phyloP scores from a whole-genome alignment of 2,113 vertebrate species.

The Trachemys scripta region DNA sequence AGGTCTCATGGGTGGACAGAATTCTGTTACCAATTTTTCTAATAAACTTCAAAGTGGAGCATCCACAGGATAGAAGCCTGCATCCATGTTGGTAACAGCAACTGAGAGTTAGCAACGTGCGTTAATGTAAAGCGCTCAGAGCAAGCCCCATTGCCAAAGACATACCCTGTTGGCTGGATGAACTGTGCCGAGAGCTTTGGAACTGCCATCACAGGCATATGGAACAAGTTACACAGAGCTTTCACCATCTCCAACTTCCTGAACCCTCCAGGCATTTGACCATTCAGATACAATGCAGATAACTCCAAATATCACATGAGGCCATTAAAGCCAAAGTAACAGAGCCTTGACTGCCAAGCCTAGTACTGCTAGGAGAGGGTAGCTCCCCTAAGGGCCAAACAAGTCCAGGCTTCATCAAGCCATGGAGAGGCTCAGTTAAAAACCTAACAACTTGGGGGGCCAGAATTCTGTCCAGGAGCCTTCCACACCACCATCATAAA shows the following conservation, averaged over 20 bases:
- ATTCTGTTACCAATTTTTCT: background rate
- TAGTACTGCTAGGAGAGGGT: background rate
- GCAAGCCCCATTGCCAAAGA: background rate
- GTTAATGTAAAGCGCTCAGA: background rate
- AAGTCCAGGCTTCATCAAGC: background rate
- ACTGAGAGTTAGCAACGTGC: background rate
- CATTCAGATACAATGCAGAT: background rate
- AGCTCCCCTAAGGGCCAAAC: background rate
- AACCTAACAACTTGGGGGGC: background rate
- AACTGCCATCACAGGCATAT: background rate
- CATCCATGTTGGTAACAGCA: background rate
- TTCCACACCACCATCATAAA: background rate
- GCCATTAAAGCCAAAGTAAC: background rate
- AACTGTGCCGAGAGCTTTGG: background rate
- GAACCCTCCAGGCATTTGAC: background rate
- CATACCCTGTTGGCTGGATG: background rate
- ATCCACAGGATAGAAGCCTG: background rate
- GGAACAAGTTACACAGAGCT: background rate
- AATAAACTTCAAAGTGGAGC: background rate
- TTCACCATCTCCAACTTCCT: background rate
- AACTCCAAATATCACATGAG: background rate
- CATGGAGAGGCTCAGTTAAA: background rate
- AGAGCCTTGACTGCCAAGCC: background rate
- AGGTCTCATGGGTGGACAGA: background rate
- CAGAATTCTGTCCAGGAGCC: background rate